Conservation (phyloP, 2,888 invertebrate genomes). For the Philereme vetulata region DNA sequence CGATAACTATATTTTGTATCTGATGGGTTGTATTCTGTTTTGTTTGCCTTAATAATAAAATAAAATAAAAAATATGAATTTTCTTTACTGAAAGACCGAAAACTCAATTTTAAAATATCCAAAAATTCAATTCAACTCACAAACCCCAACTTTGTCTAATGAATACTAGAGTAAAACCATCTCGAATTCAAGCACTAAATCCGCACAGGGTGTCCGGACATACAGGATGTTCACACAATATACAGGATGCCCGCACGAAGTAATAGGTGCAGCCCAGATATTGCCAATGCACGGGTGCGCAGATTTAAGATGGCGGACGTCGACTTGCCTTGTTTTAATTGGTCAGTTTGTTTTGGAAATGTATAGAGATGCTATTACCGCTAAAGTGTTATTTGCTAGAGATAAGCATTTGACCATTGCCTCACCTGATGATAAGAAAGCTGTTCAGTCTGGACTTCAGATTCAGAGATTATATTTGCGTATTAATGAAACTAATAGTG, state of each 20-base stretch:
- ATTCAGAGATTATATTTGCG: too few relatives aligned
- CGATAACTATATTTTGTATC: too few relatives aligned
- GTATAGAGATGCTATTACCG: conserved; percentile 51
- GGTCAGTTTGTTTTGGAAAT: conserved; percentile 55
- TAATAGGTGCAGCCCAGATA: conserved; percentile 75
- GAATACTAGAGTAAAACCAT: conserved; percentile 24
- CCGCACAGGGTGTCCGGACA: conserved; percentile 35
- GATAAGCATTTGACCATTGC: too few relatives aligned
- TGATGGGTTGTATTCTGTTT: too few relatives aligned
- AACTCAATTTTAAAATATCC: not conserved
- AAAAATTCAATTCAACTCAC: conserved; percentile 7
- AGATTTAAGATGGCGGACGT: conserved; percentile 81
- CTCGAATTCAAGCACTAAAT: conserved; percentile 39
- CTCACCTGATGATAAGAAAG: too few relatives aligned
- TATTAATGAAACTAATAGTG: too few relatives aligned
- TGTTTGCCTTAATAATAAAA: too few relatives aligned
- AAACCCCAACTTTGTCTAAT: conserved; percentile 16
- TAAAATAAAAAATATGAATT: too few relatives aligned
- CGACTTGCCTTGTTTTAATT: conserved; percentile 82
- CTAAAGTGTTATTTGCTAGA: not conserved
- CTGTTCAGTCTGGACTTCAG: too few relatives aligned
- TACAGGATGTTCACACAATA: conserved; percentile 47
- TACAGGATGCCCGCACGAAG: conserved; percentile 56
- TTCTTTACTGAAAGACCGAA: too few relatives aligned
- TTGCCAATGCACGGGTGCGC: conserved; percentile 76